Evolutionary conservation across 2,888 invertebrate genomes (phyloP), one percentile per base, ranked within the genome.

Genomic region (Anoncus sp.): DNA sequence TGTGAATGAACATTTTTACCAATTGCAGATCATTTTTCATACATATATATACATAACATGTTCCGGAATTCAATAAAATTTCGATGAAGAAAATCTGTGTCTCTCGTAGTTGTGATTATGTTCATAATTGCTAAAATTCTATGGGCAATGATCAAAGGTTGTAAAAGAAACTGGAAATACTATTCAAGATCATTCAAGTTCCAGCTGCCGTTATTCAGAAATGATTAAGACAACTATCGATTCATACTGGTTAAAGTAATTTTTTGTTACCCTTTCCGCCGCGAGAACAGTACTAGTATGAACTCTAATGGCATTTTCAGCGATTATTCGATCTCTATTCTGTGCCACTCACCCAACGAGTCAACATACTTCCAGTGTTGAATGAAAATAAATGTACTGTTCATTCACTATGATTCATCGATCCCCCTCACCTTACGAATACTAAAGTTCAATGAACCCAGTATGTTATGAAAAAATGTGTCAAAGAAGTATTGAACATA

Each of bases 351-450:
- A 31, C 31, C 38, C 10, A 10, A 10, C 38, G 38, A 31, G 31
- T 38, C 12, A 38, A 10, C 9, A 2, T 12, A 9, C 10, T 10
- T 4, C n/a, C 20, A 12, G n/a, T 5, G 53, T 53, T 27, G 31
- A n/a, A n/a, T 53, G 22, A 55, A 53, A 31, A 24, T 31, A 53
- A 43, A 55, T 53, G 53, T 22, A 20, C 7, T 38, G 22, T 22
- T 24, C 22, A 59, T 69, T 38, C 47, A 47, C 35, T 31, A 16
- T 18, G 18, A 27, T 12, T 27, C 31, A 53, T 59, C 40, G 22
- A 18, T 1, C 6, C 20, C 6, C 14, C 16, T 22, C 20, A 14
- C 20, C 38, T 14, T 3, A 7, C 10, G 57, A 57, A 14, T 22
- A 20, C 14, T 1, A 55, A 55, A 55, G n/a, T 59, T 22, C 10